phyloP scores from a whole-genome alignment of 2,113 vertebrate species.

The Scartelaos histophorus region DNA sequence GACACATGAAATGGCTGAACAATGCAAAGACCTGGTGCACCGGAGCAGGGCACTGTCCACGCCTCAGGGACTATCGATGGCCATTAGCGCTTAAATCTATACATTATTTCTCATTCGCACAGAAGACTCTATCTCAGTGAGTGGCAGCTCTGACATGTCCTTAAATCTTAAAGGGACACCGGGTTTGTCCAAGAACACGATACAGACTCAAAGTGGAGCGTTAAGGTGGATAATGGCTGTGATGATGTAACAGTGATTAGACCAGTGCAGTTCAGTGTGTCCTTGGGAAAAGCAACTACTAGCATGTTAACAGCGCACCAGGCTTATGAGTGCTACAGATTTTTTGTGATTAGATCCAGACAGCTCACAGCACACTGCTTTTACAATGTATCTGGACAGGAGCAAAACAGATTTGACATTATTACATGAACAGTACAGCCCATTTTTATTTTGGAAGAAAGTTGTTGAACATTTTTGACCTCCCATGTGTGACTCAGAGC shows the following conservation, averaged over 20 bases:
- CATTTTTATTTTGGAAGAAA: no score
- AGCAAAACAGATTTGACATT: no score
- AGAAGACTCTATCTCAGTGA: slow-evolving; percentile 7
- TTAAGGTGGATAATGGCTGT: background rate
- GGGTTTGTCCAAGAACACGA: slow-evolving; percentile 4
- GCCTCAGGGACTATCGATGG: slow-evolving; percentile 62
- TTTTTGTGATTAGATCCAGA: no score
- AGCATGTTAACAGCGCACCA: no score
- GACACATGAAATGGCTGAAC: slow-evolving; percentile 59
- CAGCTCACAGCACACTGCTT: no score
- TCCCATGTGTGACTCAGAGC: no score
- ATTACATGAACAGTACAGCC: no score
- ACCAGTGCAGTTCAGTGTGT: background rate
- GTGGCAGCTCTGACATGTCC: slow-evolving; percentile 10
- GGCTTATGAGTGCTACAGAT: no score
- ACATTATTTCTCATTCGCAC: slow-evolving; percentile 51
- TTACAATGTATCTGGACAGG: no score
- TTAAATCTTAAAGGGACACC: background rate
- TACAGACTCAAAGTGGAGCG: background rate
- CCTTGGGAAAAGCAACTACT: background rate
- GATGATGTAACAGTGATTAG: background rate
- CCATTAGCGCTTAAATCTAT: slow-evolving; percentile 51
- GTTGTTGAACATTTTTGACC: no score
- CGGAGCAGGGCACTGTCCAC: slow-evolving; percentile 30
- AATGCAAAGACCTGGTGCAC: slow-evolving; percentile 33